These are phyloP conservation scores for Sceloporus undulatus DNA, from an alignment of 2,113 vertebrate genomes.

Conservation along the genomic window DNA sequence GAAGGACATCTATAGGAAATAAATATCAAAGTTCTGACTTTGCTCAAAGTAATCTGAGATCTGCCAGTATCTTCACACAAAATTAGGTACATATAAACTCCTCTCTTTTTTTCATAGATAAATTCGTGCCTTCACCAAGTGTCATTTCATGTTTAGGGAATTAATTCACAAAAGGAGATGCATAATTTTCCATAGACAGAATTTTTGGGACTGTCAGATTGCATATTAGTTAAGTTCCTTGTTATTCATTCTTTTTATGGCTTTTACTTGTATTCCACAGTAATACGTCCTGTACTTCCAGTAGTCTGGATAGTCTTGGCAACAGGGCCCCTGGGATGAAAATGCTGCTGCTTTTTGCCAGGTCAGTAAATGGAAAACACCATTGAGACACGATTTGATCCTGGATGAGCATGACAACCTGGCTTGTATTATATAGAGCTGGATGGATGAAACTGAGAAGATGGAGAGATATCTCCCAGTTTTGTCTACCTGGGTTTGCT, in stretches of 20 bases:
- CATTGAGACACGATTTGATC: too few relatives aligned
- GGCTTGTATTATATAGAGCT: too few relatives aligned
- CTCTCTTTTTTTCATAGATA: background rate
- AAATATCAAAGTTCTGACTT: constrained; percentile 25
- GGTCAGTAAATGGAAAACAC: too few relatives aligned
- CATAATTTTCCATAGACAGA: background rate
- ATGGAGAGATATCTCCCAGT: too few relatives aligned
- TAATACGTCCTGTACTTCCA: too few relatives aligned
- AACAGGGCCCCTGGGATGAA: too few relatives aligned
- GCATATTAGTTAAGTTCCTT: background rate
- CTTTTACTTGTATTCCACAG: background rate
- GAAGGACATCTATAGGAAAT: constrained; percentile 15
- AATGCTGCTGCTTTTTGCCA: too few relatives aligned
- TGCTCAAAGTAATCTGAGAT: constrained; percentile 12
- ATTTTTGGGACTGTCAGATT: background rate
- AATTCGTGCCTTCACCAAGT: background rate
- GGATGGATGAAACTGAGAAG: too few relatives aligned
- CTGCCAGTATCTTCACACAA: constrained; percentile 10
- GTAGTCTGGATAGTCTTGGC: too few relatives aligned
- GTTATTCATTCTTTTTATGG: too few relatives aligned
- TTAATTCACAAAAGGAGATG: constrained; percentile 4
- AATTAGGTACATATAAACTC: background rate
- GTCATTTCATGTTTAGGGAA: background rate
- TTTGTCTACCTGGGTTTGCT: too few relatives aligned
- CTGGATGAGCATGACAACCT: too few relatives aligned